phyloP scores from a whole-genome alignment of 2,888 invertebrate genomes.

The Drosophila colorata region DNA sequence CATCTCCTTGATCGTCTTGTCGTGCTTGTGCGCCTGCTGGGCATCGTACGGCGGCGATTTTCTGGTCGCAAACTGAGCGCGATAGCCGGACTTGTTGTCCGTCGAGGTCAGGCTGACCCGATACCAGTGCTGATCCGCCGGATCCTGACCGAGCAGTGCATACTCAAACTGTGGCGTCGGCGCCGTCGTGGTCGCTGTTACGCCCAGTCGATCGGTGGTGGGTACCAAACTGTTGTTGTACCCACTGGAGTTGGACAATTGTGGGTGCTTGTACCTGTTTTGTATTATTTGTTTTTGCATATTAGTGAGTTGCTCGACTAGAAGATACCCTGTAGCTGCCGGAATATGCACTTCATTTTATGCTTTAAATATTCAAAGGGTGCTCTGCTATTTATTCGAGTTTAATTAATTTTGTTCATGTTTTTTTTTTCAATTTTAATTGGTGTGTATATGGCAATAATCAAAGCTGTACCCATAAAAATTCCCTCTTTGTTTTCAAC shows the following conservation, averaged over 20 bases:
- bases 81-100: conserved; percentile 38
- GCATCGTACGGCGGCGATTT: conserved; percentile 59
- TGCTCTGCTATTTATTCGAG: too few relatives aligned
- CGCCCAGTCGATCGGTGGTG: conserved; percentile 18
- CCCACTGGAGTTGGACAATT: conserved; percentile 3
- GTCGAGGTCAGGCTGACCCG: conserved; percentile 63
- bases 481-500: too few relatives aligned
- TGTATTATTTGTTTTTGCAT: background rate
- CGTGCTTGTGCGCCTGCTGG: conserved; percentile 59
- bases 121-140: conserved; percentile 67
- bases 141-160: conserved; percentile 65
- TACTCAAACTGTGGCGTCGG: conserved; percentile 59
- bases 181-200: background rate
- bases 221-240: conserved; percentile 11
- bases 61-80: conserved; percentile 59
- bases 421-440: too few relatives aligned
- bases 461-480: too few relatives aligned
- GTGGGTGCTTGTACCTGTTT: conserved; percentile 9
- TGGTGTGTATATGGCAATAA: too few relatives aligned
- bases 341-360: too few relatives aligned
- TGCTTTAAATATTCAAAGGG: too few relatives aligned
- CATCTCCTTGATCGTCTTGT: conserved; percentile 57
- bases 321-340: background rate
- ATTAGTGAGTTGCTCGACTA: background rate
- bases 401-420: too few relatives aligned